A percentile compares a stretch with the other conserved stretches of the same genome.
Conservation (phyloP, 2,797 vertebrate genomes). For the Sylvia borin region DNA sequence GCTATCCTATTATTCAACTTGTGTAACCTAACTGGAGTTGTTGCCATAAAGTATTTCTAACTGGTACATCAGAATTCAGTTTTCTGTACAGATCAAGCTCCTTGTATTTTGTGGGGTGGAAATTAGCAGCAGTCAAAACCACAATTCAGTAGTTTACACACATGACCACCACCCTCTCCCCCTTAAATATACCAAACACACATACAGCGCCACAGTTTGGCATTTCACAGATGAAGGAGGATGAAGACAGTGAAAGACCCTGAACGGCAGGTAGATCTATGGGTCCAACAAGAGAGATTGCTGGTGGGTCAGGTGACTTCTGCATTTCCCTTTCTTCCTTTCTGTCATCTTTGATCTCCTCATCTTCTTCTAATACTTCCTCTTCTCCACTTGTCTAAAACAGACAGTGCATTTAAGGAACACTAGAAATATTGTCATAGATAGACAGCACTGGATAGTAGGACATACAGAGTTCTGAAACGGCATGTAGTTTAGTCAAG, state of each 20-base stretch:
- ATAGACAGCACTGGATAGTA: neutral
- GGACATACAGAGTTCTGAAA: neutral
- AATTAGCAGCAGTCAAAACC: neutral
- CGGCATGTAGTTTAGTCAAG: neutral
- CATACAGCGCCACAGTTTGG: slow-evolving; percentile 83
- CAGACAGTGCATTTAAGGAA: neutral
- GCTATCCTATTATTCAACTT: neutral
- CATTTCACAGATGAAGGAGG: slow-evolving; percentile 83
- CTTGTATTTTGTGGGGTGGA: neutral
- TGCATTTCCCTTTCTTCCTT: slow-evolving; percentile 75
- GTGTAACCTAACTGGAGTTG: neutral
- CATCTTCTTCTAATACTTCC: slow-evolving; percentile 77
- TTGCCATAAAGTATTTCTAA: neutral
- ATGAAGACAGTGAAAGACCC: slow-evolving; percentile 62
- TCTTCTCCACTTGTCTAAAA: slow-evolving; percentile 81
- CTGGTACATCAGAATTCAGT: neutral
- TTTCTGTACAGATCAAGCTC: neutral
- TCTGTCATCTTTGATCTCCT: slow-evolving; percentile 75
- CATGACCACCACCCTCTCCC: neutral
- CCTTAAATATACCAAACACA: slow-evolving; percentile 5
- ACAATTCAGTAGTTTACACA: neutral
- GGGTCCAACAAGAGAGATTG: slow-evolving; percentile 64
- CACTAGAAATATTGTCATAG: neutral
- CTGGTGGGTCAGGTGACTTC: slow-evolving; percentile 74
- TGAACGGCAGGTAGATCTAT: slow-evolving; percentile 70